Evolutionary conservation across 2,888 invertebrate species (phyloP), one percentile per base, ranked within the genome.

Genomic region (Lycia hirtaria): DNA sequence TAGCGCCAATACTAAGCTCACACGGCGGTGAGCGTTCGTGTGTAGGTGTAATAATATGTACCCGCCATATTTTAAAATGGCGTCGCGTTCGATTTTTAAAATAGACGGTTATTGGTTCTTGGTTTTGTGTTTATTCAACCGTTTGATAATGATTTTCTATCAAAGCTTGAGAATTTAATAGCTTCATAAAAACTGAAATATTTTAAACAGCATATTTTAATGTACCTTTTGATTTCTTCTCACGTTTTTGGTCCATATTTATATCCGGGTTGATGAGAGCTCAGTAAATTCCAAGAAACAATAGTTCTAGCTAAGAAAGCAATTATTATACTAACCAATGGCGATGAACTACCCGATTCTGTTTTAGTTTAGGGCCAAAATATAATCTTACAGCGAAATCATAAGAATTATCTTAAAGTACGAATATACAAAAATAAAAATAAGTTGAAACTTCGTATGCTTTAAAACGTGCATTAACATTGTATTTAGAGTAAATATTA

Each of bases 61-160:
- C 74, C 72, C 57, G 76, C 78, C 75, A 83, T 87, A 83, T 82
- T 85, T 85, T 80, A 85, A 86, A 81, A 87, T 82, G 77, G 84
- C 81, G 81, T 72, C 75, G 73, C 59, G 67, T 79, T 80, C 75
- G 78, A 72, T 83, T 85, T 83, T 78, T 72, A 73, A 81, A 82
- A 76, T 64, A 60, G 26, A 68, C 64, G 69, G 69, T 70, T 73
- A 59, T 72, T 72, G 69, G 70, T 69, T 74, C 73, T 65, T 64
- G 69, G 69, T 57, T 72, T 71, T 65, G 62, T 60, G 60, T 60
- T 68, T 67, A 68, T 71, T 68, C 69, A 71, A 57, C 62, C 48
- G 10, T 53, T 14, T 62, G 58, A 19, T 49, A 50, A 49, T 37
- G 37, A 24, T 55, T 50, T 30, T 15, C 10, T 17, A 3, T 17